Base-by-base conservation (phyloP, 2,888 invertebrate species). In the Tetranychus piercei region DNA sequence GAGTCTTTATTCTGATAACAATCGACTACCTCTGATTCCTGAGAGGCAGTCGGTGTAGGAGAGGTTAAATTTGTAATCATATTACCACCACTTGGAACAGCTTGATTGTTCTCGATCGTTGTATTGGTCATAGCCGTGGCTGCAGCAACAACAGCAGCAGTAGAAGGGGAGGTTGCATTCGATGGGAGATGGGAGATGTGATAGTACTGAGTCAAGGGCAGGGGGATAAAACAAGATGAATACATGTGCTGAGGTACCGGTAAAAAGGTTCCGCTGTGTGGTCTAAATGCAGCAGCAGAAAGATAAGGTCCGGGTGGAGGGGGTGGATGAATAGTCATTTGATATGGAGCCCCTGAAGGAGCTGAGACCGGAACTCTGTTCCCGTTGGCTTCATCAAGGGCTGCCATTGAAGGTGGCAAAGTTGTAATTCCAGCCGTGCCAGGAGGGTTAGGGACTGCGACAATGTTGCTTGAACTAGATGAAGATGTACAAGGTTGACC, bases 121-220 rank as follows among this genome's bases (percentile, higher is more conserved):
- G 34, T 34, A 34, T 34, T 34, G 34, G 34, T 34, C 34, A 34
- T 34, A 34, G 34, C 34, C 34, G 34, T 34, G 34, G 34, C 34
- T 34, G 34, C 34, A 34, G 34, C 34, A 34, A 34, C 34, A 34
- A 34, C 34, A 34, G 34, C 34, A 5, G 34, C 34, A 18, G 22
- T 15, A 23, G 22, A 23, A 70, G 70, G 23, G 23, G 70, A 23
- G 15, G 70, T 34, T 22, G 34, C 22, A 70, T n/a, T 18, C 15
- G 70, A 34, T 70, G 70, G 22, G 15, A 23, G 23, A 70, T 70
- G 70, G 23, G 70, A 22, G 22, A 34, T 20, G n/a, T n/a, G 34
- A 70, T 70, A 70, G 23, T 23, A 70, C 15, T 70, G 70, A 8
- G 70, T n/a, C 23, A 70, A 22, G 22, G 70, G 70, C 20, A 70